A percentile compares a stretch with the other conserved stretches of the same genome.
These are phyloP conservation scores for Trogon surrucura DNA, from an alignment of 2,113 vertebrate species.

Conservation along the genomic window DNA sequence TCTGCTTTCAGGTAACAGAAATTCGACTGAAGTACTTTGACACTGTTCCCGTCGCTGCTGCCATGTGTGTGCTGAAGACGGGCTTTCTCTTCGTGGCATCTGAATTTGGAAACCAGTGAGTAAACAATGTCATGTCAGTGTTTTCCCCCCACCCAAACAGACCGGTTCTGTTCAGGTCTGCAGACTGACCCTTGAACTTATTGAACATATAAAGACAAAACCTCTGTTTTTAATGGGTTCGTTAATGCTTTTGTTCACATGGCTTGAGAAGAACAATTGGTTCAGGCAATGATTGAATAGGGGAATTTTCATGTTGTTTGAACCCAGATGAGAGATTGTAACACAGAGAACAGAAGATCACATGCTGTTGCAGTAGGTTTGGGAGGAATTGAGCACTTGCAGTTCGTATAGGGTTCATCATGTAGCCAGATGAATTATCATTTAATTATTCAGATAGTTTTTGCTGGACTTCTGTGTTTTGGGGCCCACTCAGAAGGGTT, in stretches of 20 bases:
- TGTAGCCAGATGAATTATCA: background rate
- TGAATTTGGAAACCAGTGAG: conserved; percentile 99
- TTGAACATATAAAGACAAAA: background rate
- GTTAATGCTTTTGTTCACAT: background rate
- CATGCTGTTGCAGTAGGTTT: background rate
- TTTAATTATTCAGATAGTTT: background rate
- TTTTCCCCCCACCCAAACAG: background rate
- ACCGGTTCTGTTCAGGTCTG: background rate
- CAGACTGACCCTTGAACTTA: background rate
- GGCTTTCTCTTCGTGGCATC: conserved; percentile 97
- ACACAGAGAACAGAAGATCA: background rate
- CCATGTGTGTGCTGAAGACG: conserved; percentile 98
- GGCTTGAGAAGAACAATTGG: background rate
- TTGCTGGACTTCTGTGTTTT: background rate
- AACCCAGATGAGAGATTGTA: background rate
- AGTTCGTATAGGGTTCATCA: background rate
- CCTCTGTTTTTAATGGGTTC: background rate
- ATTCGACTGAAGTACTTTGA: conserved; percentile 98
- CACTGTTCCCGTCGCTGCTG: conserved; percentile 94
- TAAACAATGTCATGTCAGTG: background rate
- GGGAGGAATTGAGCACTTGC: background rate
- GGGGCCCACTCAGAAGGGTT: background rate
- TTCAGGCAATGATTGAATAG: background rate
- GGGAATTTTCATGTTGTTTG: background rate
- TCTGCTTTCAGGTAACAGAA: conserved; percentile 89